These are phyloP conservation scores for Dryococelus australis DNA, from an alignment of 2,888 invertebrate genomes.

Conservation along the genomic window DNA sequence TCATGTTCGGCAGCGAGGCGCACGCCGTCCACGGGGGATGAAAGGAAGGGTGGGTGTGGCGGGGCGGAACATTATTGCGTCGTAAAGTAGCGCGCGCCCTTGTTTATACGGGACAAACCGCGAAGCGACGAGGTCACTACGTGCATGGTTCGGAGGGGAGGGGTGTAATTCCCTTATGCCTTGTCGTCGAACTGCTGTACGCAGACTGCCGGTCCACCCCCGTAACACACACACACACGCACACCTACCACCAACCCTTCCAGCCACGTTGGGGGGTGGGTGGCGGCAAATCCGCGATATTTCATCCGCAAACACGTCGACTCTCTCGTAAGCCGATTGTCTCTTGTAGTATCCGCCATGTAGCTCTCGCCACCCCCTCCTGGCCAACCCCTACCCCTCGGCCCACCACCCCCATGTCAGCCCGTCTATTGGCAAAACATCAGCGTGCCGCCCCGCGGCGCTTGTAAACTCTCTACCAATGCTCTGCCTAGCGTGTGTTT, in stretches of 20 bases:
- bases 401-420: neutral
- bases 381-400: neutral
- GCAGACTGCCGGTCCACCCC: neutral
- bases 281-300: conserved; percentile 5
- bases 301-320: neutral
- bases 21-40: neutral
- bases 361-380: neutral
- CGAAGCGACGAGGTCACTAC: neutral
- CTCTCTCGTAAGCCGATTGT: conserved; percentile 2
- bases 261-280: neutral
- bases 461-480: neutral
- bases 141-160: neutral
- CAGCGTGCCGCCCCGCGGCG: neutral
- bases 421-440: neutral
- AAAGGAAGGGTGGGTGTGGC: neutral
- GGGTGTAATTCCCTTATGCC: neutral
- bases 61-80: neutral
- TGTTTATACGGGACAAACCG: neutral
- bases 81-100: neutral
- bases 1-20: neutral
- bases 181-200: neutral
- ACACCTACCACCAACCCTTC: neutral
- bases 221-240: no score
- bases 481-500: no score
- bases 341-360: neutral